Evolutionary conservation across 2,888 invertebrate genomes (phyloP).

Genomic region (Dolichomitus sp.): DNA sequence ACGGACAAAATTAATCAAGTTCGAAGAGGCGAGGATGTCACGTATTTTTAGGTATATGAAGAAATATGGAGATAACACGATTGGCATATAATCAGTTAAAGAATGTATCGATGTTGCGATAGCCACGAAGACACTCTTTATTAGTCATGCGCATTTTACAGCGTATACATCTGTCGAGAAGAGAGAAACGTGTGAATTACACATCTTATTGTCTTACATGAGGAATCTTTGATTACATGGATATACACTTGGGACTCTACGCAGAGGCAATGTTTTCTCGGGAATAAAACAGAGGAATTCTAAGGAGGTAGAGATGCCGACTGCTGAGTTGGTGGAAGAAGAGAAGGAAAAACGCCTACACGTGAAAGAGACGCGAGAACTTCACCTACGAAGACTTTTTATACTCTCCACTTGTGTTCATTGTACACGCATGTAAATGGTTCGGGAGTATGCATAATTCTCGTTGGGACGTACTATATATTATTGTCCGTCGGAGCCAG

Average conservation of each 20-base stretch:
- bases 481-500: conserved; percentile 1
- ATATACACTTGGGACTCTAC: conserved; percentile 12
- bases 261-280: conserved; percentile 36
- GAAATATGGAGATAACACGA: conserved; percentile 22
- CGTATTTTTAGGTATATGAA: background rate
- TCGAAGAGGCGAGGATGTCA: background rate
- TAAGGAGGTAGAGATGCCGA: conserved; percentile 49
- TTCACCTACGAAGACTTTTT: conserved; percentile 48
- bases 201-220: conserved; percentile 30
- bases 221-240: conserved; percentile 39
- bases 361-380: conserved; percentile 46
- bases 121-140: conserved; percentile 11
- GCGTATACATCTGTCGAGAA: conserved; percentile 14
- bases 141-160: conserved; percentile 8
- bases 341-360: conserved; percentile 62
- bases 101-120: conserved; percentile 38
- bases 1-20: conserved; percentile 30
- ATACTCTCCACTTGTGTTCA: conserved; percentile 16
- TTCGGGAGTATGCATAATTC: conserved; percentile 50
- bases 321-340: conserved; percentile 11
- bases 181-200: conserved; percentile 51
- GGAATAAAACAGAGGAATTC: conserved; percentile 59
- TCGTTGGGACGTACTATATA: conserved; percentile 26
- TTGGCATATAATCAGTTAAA: conserved; percentile 37
- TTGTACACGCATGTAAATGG: conserved; percentile 56